Evolutionary conservation across 2,797 vertebrate species (phyloP).

Genomic region (Ambastaia sidthimunki): DNA sequence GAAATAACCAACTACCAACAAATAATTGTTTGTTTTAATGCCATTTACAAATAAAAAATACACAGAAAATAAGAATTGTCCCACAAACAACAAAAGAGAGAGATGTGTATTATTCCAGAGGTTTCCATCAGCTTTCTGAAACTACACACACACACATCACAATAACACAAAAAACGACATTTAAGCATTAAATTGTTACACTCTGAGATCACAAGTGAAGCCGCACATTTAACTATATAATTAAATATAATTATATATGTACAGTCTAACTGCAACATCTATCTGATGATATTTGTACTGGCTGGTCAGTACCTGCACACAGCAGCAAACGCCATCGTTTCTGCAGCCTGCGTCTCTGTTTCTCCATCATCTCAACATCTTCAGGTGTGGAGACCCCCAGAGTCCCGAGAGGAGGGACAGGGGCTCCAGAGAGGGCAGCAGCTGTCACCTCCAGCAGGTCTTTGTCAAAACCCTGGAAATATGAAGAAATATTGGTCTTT

Average conservation of each 20-base stretch:
- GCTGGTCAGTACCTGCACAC: slow-evolving; percentile 63
- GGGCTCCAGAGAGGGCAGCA: slow-evolving; percentile 69
- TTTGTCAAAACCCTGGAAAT: slow-evolving; percentile 64
- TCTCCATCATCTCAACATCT: slow-evolving; percentile 67
- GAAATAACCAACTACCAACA: neutral
- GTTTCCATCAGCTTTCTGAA: slow-evolving; percentile 52
- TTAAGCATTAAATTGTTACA: neutral
- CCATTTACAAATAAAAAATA: neutral
- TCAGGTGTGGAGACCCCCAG: slow-evolving; percentile 59
- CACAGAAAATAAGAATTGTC: neutral
- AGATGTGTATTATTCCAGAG: slow-evolving; percentile 42
- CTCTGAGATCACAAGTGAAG: neutral
- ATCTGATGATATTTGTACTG: neutral
- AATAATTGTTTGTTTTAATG: neutral
- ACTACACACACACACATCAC: slow-evolving; percentile 52
- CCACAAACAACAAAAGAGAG: neutral
- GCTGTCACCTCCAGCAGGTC: slow-evolving; percentile 61
- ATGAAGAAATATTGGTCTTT: neutral
- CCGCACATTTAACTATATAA: neutral
- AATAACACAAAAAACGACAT: neutral
- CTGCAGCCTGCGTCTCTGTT: slow-evolving; percentile 68
- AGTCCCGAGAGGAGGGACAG: slow-evolving; percentile 66
- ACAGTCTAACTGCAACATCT: no score
- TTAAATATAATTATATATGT: no score
- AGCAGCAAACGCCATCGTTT: slow-evolving; percentile 72